Evolutionary conservation across 2,797 vertebrate species (phyloP).

Genomic region (Calcarius lapponicus): DNA sequence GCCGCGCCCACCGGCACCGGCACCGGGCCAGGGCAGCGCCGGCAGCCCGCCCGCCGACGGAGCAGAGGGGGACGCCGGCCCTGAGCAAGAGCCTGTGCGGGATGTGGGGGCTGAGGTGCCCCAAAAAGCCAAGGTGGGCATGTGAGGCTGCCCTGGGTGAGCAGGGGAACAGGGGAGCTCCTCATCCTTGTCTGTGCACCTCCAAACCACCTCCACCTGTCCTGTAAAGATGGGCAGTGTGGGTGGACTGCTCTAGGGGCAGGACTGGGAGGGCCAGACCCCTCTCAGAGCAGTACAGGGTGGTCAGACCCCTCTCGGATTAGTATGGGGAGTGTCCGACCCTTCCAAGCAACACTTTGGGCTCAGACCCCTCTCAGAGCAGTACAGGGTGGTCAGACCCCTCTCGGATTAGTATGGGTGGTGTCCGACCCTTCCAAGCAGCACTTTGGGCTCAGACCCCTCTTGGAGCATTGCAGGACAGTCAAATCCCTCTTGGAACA

Average conservation of each 20-base stretch:
- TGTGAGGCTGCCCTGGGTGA: accelerated
- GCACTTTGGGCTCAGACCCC: background rate
- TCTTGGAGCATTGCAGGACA: background rate
- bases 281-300: background rate
- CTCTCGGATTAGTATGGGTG: background rate
- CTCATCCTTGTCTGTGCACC: background rate
- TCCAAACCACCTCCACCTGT: background rate
- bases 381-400: background rate
- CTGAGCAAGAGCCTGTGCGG: slow-evolving; percentile 88
- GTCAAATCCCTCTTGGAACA: background rate
- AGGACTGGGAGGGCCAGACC: background rate
- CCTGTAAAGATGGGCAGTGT: background rate
- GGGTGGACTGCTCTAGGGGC: background rate
- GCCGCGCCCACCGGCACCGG: slow-evolving; percentile 67
- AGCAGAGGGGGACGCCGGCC: background rate
- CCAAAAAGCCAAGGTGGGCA: slow-evolving; percentile 72
- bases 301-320: background rate
- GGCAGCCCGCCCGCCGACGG: background rate
- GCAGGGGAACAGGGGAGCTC: background rate
- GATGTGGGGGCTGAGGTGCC: slow-evolving; percentile 83
- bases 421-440: background rate
- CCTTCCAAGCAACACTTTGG: background rate
- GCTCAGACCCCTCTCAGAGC: background rate
- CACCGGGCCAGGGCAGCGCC: background rate
- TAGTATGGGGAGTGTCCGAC: background rate